Evolutionary conservation across 2,113 vertebrate genomes (phyloP).

Genomic region (Halichoeres trimaculatus): DNA sequence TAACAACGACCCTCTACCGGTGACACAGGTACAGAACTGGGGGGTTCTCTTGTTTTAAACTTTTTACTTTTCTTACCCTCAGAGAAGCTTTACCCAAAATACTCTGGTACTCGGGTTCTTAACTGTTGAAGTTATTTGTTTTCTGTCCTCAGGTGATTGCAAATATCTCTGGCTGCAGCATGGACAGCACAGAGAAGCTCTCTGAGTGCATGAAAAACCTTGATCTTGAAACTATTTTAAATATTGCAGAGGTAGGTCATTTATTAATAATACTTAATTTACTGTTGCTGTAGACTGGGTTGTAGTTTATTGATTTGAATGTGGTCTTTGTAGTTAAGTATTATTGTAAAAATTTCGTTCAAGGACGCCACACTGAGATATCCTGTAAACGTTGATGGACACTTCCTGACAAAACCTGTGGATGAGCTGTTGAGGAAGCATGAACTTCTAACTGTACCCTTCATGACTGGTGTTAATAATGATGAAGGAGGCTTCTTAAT

Average conservation of each 20-base stretch:
- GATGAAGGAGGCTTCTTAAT: conserved; percentile 68
- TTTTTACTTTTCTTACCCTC: background rate
- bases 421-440: conserved; percentile 38
- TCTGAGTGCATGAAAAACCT: conserved; percentile 75
- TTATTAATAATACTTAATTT: background rate
- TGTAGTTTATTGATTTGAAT: background rate
- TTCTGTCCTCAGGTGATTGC: conserved; percentile 66
- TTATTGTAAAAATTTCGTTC: background rate
- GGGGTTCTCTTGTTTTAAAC: background rate
- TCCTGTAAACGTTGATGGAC: conserved; percentile 40
- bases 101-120: background rate
- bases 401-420: conserved; percentile 58
- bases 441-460: conserved; percentile 59
- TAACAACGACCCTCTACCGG: conserved; percentile 34
- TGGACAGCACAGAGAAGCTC: conserved; percentile 72
- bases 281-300: background rate
- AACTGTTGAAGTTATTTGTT: background rate
- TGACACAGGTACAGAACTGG: conserved; percentile 35
- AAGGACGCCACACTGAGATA: conserved; percentile 4
- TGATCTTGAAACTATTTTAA: conserved; percentile 48
- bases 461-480: conserved; percentile 66
- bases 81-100: background rate
- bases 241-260: conserved; percentile 38
- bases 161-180: conserved; percentile 78
- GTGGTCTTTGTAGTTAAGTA: background rate